Percentiles rank a stretch among this genome's conserved stretches.
Evolutionary conservation across 2,888 invertebrate genomes (phyloP).

Genomic region (Cistogaster globosa): DNA sequence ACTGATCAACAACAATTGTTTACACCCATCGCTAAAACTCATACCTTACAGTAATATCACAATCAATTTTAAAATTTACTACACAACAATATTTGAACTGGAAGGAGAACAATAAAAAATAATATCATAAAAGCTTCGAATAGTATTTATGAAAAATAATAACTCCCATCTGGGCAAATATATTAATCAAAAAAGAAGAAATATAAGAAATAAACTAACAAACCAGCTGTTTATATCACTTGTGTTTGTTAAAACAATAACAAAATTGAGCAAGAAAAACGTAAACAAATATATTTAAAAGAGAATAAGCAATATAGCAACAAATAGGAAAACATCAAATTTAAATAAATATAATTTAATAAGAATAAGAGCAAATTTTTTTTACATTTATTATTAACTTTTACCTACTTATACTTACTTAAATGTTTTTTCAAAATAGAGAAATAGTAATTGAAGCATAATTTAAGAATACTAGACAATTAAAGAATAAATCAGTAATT

Average conservation of each 20-base stretch:
- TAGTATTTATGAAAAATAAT: no score
- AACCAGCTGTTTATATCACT: slow-evolving; percentile 60
- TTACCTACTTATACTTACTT: not conserved
- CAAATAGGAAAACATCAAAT: not conserved
- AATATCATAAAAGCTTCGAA: no score
- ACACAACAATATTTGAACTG: no score
- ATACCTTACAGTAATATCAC: no score
- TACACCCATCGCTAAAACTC: no score
- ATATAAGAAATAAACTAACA: slow-evolving; percentile 38
- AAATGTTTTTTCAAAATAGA: not conserved
- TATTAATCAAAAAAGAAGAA: slow-evolving; percentile 38
- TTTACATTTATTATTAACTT: not conserved
- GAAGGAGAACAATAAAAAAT: no score
- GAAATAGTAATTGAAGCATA: no score
- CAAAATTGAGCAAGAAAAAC: slow-evolving; percentile 53
- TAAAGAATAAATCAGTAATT: not conserved
- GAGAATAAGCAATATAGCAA: slow-evolving; percentile 7
- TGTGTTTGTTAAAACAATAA: slow-evolving; percentile 56
- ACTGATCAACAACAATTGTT: no score
- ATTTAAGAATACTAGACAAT: not conserved
- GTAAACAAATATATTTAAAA: slow-evolving; percentile 61
- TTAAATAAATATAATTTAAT: not conserved
- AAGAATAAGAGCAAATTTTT: no score
- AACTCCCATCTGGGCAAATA: slow-evolving; percentile 36
- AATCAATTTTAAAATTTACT: no score